Conservation (phyloP, 2,113 vertebrate genomes). For the Otus sunia region DNA sequence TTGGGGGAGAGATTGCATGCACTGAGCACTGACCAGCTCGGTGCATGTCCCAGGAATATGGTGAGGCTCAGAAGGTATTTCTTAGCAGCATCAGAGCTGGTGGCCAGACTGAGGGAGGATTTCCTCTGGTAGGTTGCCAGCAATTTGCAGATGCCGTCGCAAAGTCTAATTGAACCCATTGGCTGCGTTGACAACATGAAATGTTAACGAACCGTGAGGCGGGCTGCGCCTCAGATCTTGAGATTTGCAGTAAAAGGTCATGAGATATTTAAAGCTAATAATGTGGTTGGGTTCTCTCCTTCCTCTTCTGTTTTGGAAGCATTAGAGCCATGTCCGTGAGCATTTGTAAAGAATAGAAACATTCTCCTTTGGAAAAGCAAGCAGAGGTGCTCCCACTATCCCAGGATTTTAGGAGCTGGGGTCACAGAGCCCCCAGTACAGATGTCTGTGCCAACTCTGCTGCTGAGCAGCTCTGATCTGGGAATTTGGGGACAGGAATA, state of each 20-base stretch:
- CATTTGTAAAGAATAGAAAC: not conserved
- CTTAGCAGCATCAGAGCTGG: not conserved
- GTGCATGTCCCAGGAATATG: not conserved
- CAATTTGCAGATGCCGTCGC: slow-evolving; percentile 35
- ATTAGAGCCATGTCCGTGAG: not conserved
- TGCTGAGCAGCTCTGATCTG: not conserved
- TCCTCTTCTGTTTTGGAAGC: slow-evolving; percentile 44
- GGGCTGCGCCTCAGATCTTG: slow-evolving; percentile 34
- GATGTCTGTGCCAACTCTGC: not conserved
- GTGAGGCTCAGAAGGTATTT: not conserved
- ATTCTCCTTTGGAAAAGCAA: not conserved
- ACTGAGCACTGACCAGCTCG: not conserved
- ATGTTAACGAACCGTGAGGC: slow-evolving; percentile 53
- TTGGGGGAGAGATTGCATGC: fast-evolving
- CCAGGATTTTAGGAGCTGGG: not conserved
- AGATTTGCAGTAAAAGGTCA: slow-evolving; percentile 65
- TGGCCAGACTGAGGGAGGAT: not conserved
- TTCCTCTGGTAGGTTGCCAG: slow-evolving; percentile 46
- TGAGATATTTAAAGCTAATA: slow-evolving; percentile 68
- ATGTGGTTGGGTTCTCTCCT: slow-evolving; percentile 22
- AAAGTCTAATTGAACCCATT: slow-evolving; percentile 53
- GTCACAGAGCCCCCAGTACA: fast-evolving
- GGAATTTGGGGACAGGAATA: not conserved
- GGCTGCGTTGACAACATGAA: slow-evolving; percentile 47
- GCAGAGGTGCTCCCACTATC: not conserved